phyloP scores from a whole-genome alignment of 2,797 vertebrate genomes.

The Eulemur coronatus region DNA sequence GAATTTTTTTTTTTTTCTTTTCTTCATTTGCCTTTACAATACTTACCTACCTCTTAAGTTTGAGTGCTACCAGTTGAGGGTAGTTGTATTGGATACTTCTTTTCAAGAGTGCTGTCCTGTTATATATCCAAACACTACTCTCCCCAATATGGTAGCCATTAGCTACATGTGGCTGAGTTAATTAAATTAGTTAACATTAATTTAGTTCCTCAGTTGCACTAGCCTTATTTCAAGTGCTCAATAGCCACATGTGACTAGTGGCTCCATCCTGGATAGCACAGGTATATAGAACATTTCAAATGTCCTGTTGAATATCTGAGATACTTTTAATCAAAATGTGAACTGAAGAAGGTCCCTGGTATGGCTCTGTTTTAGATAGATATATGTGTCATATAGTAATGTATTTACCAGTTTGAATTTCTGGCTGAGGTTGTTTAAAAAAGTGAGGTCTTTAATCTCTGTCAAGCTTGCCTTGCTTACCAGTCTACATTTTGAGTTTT shows the following conservation, averaged over 20 bases:
- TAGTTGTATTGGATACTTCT: background rate
- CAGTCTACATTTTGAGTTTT: background rate
- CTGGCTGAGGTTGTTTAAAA: background rate
- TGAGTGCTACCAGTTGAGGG: background rate
- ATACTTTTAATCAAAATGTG: background rate
- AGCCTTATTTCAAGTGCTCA: background rate
- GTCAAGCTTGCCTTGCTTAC: background rate
- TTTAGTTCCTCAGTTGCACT: background rate
- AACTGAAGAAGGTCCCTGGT: background rate
- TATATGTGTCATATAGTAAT: background rate
- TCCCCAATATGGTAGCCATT: background rate
- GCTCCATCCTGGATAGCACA: background rate
- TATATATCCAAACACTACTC: background rate
- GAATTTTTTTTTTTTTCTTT: too few relatives aligned
- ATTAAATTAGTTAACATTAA: conserved; percentile 20
- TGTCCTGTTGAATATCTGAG: background rate
- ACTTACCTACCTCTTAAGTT: background rate
- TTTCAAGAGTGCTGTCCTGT: background rate
- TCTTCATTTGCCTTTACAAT: background rate
- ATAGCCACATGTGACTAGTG: background rate
- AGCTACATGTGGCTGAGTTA: background rate
- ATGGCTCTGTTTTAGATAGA: background rate
- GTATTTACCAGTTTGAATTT: background rate
- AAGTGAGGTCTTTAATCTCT: background rate
- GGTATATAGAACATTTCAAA: background rate